Evolutionary conservation across 2,113 vertebrate genomes (phyloP).

Genomic region (Alethe castanea): DNA sequence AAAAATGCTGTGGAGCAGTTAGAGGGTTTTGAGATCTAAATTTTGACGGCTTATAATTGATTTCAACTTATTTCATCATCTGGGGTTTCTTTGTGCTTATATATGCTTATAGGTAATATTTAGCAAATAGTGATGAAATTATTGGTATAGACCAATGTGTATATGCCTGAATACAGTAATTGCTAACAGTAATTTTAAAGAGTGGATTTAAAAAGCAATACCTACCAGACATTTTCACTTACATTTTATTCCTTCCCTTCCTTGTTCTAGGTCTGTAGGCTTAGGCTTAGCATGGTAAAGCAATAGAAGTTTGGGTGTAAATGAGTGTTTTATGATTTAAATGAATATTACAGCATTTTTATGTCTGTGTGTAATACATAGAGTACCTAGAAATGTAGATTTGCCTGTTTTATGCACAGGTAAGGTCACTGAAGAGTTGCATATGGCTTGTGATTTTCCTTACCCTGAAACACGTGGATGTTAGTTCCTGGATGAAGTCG

Average conservation of each 20-base stretch:
- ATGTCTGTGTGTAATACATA: background rate
- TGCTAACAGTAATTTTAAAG: background rate
- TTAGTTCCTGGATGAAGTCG: background rate
- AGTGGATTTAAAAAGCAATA: background rate
- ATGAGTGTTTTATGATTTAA: background rate
- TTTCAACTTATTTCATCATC: background rate
- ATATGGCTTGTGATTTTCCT: background rate
- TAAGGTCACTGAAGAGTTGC: background rate
- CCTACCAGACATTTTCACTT: background rate
- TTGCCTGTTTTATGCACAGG: background rate
- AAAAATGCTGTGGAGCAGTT: background rate
- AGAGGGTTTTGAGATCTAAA: background rate
- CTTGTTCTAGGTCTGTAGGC: background rate
- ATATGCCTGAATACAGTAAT: background rate
- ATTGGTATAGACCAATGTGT: background rate
- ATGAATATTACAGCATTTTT: background rate
- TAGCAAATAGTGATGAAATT: background rate
- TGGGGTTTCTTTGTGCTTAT: background rate
- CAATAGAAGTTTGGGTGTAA: background rate
- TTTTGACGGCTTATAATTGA: background rate
- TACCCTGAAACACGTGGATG: background rate
- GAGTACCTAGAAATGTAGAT: conserved; percentile 8
- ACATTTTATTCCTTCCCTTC: background rate
- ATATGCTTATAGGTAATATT: background rate
- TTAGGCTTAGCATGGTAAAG: background rate